phyloP scores from a whole-genome alignment of 2,888 invertebrate species.

The Apoderus coryli region DNA sequence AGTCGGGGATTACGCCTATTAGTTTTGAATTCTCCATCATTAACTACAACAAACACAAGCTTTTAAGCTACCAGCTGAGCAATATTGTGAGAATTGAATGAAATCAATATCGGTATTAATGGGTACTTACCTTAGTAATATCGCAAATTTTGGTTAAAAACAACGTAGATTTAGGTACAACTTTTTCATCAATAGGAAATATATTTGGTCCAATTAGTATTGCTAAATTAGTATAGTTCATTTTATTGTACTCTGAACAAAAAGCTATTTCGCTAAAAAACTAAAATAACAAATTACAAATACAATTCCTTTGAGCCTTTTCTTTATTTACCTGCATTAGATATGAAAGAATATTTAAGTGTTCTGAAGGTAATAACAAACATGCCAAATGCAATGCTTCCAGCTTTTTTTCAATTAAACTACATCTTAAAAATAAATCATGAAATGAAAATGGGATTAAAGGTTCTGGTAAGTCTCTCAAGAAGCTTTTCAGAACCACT shows the following conservation, averaged over 20 bases:
- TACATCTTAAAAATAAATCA: conserved; percentile 58
- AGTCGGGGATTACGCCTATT: conserved; percentile 58
- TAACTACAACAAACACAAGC: conserved; percentile 37
- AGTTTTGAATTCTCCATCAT: conserved; percentile 62
- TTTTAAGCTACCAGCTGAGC: no score
- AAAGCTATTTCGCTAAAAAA: conserved; percentile 56
- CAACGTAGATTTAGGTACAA: conserved; percentile 36
- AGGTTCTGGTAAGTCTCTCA: conserved; percentile 74
- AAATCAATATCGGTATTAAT: no score
- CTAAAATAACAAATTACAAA: no score
- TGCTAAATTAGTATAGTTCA: conserved; percentile 72
- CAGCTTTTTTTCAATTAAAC: conserved; percentile 41
- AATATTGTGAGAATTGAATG: no score
- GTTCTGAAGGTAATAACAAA: conserved; percentile 57
- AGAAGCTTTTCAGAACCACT: conserved; percentile 70
- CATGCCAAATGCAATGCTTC: conserved; percentile 51
- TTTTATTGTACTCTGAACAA: conserved; percentile 58
- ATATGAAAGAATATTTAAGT: conserved; percentile 67
- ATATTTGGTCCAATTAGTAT: conserved; percentile 77
- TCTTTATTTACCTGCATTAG: conserved; percentile 69
- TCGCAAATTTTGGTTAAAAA: conserved; percentile 22
- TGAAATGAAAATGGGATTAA: conserved; percentile 60
- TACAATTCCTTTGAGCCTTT: no score
- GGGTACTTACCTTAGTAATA: conserved; percentile 20
- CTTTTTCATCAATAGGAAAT: conserved; percentile 57